Percentiles rank a stretch among this genome's conserved stretches.
Conservation (phyloP, 2,888 invertebrate species). For the Thysanoteuthis rhombus region DNA sequence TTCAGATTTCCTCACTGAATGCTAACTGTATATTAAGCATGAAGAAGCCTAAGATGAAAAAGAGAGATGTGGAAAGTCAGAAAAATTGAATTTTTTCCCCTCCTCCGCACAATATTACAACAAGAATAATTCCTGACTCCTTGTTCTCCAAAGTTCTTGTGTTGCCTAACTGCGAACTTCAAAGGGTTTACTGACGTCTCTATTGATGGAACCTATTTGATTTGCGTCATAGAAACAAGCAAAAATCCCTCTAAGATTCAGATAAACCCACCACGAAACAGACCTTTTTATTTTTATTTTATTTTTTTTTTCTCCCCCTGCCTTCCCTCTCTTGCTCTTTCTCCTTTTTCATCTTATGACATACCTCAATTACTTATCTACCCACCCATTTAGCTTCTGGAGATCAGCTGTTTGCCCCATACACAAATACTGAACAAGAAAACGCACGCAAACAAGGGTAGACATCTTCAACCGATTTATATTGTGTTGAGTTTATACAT, state of each 20-base stretch:
- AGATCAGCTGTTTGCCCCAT: neutral
- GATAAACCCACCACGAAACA: neutral
- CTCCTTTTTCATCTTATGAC: neutral
- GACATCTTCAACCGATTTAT: neutral
- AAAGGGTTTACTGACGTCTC: neutral
- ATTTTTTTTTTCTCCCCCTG: no score
- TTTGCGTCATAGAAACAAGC: neutral
- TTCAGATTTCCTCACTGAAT: neutral
- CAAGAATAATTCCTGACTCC: neutral
- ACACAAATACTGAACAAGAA: no score
- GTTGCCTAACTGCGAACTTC: neutral
- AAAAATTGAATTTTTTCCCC: neutral
- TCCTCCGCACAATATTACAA: neutral
- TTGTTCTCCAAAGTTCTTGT: neutral
- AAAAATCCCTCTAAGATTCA: neutral
- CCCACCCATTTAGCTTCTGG: neutral
- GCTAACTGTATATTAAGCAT: neutral
- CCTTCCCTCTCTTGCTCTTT: neutral
- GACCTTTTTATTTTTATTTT: no score
- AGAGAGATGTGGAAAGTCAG: neutral
- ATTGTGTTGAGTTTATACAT: neutral
- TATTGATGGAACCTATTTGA: neutral
- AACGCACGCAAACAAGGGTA: neutral
- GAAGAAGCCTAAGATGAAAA: slow-evolving; percentile 1
- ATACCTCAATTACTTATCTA: neutral